Base-by-base conservation (phyloP, 2,888 invertebrate genomes). In the Conomelus anceps region DNA sequence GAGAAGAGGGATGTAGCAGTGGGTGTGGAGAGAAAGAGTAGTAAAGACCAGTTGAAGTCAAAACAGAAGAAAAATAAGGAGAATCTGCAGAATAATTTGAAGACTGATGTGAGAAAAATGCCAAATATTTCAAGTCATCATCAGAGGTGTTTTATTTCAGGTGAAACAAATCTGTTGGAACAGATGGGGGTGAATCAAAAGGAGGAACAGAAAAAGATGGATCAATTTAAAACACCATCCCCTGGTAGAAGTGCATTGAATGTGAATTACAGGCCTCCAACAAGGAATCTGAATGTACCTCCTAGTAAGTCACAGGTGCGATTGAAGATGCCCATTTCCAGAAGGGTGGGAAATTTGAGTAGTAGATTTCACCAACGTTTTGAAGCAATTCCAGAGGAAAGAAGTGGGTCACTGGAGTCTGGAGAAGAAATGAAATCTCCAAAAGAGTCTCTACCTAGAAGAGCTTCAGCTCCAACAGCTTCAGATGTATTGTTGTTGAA, bases 381-480 rank as follows among this genome's bases (percentile, higher is more conserved):
- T 90, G 93, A 95, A 91, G 94, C 94, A 6, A 95, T 95, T 90
- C 95, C 95, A 22, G 95, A 95, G 92, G 95, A 95, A 92, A 93
- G 94, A 90, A 94, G 94, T 92, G 92, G 94, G 89, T 94, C 94
- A 90, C 91, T 94, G 23, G 94, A 94, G 85, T 94, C 94, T 0
- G 93, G 94, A 22, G 92, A 92, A 88, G 94, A 90, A 34, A 88
- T 26, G 85, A 89, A 85, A 34, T 41, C 88, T 7, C 88, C 89
- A 22, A 86, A 84, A 23, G 23, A 29, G 29, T 29, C 41, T 9
- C 88, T 23, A 89, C 22, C 85, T 20, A 90, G 90, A 89, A 89
- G 90, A 41, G 84, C 85, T 23, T 90, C 90, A 24, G 89, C 89
- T 90, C 88, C 91, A 90, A 88, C 89, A 90, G 86, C 91, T 89